These are phyloP conservation scores for Ganaspis brasiliensis DNA, from an alignment of 2,888 invertebrate species.

Conservation along the genomic window DNA sequence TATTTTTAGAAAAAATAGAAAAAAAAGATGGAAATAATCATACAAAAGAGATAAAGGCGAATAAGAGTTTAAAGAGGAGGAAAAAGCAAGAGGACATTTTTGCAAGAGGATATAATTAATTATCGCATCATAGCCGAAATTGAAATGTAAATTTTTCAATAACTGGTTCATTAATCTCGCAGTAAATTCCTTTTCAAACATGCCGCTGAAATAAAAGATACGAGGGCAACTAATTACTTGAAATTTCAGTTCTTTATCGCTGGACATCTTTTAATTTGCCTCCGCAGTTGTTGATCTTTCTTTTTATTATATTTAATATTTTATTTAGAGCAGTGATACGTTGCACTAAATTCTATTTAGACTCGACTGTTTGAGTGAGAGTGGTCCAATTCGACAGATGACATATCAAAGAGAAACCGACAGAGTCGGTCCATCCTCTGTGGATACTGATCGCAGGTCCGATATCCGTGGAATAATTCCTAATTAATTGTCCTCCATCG, in stretches of 20 bases:
- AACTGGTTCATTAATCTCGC: slow-evolving; percentile 22
- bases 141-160: slow-evolving; percentile 32
- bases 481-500: slow-evolving; percentile 72
- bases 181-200: not conserved
- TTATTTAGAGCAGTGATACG: slow-evolving; percentile 48
- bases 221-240: not conserved
- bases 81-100: not conserved
- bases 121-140: not conserved
- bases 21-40: no score
- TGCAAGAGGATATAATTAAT: not conserved
- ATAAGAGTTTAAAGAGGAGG: not conserved
- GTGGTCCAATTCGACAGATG: slow-evolving; percentile 74
- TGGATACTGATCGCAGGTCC: slow-evolving; percentile 65
- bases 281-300: not conserved
- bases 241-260: not conserved
- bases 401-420: slow-evolving; percentile 76
- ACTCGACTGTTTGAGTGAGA: slow-evolving; percentile 59
- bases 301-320: slow-evolving; percentile 15
- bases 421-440: slow-evolving; percentile 52
- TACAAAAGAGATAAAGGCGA: not conserved
- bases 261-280: slow-evolving; percentile 1
- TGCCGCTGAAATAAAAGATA: slow-evolving; percentile 26
- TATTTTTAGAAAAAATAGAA: no score
- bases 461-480: slow-evolving; percentile 73
- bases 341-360: slow-evolving; percentile 62